Evolutionary conservation across 2,797 vertebrate species (phyloP).

Genomic region (Halcyon chelicuti): DNA sequence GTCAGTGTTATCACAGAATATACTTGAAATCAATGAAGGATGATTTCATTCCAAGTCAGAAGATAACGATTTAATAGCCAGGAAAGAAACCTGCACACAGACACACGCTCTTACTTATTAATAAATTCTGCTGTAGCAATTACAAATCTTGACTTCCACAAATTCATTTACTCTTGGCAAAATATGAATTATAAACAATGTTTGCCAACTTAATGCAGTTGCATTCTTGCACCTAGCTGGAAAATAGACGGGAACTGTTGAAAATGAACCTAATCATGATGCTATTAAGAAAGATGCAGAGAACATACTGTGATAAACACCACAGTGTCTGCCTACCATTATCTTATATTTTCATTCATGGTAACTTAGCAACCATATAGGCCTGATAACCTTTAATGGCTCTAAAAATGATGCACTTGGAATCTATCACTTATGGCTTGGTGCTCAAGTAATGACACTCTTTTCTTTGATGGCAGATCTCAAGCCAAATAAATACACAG

Average conservation of each 20-base stretch:
- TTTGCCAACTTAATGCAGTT: constrained; percentile 70
- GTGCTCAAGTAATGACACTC: constrained; percentile 64
- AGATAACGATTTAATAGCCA: constrained; percentile 73
- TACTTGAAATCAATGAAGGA: constrained; percentile 79
- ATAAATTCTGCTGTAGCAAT: constrained; percentile 71
- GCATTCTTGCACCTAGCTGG: constrained; percentile 51
- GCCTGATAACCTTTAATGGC: constrained; percentile 74
- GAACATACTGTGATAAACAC: constrained; percentile 65
- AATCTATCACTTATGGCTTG: constrained; percentile 70
- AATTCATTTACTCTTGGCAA: constrained; percentile 68
- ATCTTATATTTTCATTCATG: constrained; percentile 74
- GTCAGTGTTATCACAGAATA: constrained; percentile 72
- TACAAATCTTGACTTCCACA: constrained; percentile 59
- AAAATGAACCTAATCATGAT: constrained; percentile 74
- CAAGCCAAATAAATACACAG: constrained; percentile 52
- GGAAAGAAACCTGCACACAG: constrained; percentile 13
- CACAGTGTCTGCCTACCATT: constrained; percentile 63
- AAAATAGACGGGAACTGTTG: constrained; percentile 68
- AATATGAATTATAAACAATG: constrained; percentile 69
- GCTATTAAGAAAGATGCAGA: constrained; percentile 71
- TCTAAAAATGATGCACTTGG: constrained; percentile 74
- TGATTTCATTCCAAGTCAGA: constrained; percentile 77
- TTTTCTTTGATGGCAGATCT: constrained; percentile 61
- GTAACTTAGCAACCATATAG: constrained; percentile 80
- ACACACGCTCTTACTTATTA: constrained; percentile 38